Percentiles rank a stretch among this genome's conserved stretches.
These are phyloP conservation scores for Ostrea edulis DNA, from an alignment of 1,140 invertebrate species.

Conservation along the genomic window DNA sequence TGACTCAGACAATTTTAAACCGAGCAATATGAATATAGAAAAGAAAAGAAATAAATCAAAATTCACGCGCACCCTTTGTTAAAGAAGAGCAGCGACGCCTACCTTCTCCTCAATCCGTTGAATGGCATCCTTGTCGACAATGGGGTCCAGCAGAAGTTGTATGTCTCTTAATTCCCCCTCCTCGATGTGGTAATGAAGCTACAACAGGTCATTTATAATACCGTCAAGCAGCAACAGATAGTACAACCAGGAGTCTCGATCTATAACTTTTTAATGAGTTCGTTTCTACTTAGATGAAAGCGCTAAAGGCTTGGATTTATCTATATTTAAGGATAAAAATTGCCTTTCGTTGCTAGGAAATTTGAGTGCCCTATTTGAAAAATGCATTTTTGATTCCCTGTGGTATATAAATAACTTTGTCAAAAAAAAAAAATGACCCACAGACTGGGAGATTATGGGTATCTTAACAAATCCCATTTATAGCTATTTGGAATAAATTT, in stretches of 20 bases:
- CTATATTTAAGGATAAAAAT: background rate
- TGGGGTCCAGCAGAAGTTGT: background rate
- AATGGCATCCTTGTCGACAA: background rate
- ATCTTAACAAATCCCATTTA: too few relatives aligned
- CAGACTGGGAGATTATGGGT: too few relatives aligned
- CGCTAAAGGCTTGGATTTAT: background rate
- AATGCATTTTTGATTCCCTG: background rate
- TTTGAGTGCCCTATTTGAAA: background rate
- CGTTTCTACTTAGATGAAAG: background rate
- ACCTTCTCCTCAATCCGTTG: slow-evolving; percentile 39
- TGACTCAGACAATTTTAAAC: too few relatives aligned
- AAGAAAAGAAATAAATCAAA: too few relatives aligned
- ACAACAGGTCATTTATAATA: background rate
- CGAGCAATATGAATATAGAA: too few relatives aligned
- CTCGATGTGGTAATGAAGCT: slow-evolving; percentile 43
- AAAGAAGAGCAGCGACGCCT: background rate
- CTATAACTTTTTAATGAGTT: too few relatives aligned
- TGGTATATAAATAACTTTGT: too few relatives aligned
- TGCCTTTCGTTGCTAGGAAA: background rate
- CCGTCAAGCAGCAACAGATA: background rate
- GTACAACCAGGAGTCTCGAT: background rate
- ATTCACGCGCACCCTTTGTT: too few relatives aligned
- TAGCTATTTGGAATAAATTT: too few relatives aligned
- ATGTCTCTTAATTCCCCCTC: slow-evolving; percentile 43
- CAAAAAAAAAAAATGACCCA: too few relatives aligned